Base-by-base conservation (phyloP, 2,797 vertebrate genomes). In the Philypnodon macrostomus region DNA sequence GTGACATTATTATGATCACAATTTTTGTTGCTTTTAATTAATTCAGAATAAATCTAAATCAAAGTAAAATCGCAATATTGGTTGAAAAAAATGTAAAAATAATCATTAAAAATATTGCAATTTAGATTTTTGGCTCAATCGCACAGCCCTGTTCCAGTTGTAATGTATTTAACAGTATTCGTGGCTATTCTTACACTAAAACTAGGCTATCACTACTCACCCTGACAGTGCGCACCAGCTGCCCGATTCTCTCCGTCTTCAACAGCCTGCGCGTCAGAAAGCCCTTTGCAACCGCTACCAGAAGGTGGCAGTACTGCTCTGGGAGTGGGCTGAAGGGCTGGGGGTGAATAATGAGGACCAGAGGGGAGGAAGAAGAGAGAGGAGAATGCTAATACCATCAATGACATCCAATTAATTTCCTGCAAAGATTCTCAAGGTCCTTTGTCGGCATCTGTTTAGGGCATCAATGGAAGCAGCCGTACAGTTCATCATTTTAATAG, bases 371-470 rank as follows among this genome's bases (percentile, higher is more conserved):
- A n/a, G n/a, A 73, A 69, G 70, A 77, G 54, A 84, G 79, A 85
- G 81, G 80, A 83, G 80, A 87, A 87, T 87, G 75, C 80, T 83
- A 86, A 88, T 87, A 84, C 66, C 70, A 80, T 81, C 83, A 87
- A 78, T 84, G 86, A 86, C 85, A 86, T 80, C 79, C 79, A 83
- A 86, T 88, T 87, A 79, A 88, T 88, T 84, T 86, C 77, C 75
- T 60, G 17, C 67, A 35, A 67, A 81, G 75, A 74, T 60, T 77
- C 67, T 85, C 87, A 86, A 86, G 83, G 85, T 85, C 80, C 69
- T 87, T 65, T 49, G 60, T 61, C 70, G 78, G 71, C 79, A 77
- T 82, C 81, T 81, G 64, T 78, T 85, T 75, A 77, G 73, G 34
- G 50, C 70, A 66, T 73, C 59, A 55, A 53, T 14, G 26, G 56